phyloP scores from a whole-genome alignment of 2,113 vertebrate species.

The Gnathonemus echidnorhynchus region DNA sequence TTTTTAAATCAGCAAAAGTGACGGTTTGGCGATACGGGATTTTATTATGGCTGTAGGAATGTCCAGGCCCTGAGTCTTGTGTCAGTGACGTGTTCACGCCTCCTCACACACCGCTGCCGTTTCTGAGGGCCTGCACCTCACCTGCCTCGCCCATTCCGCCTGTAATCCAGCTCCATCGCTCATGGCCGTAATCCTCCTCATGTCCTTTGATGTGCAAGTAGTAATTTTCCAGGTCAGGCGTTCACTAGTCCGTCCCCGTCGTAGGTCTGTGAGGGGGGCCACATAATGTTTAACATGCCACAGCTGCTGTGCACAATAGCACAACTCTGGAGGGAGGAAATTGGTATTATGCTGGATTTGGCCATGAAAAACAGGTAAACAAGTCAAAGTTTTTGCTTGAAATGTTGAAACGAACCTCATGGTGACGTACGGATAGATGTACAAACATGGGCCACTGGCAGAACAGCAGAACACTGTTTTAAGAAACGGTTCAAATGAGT shows the following conservation, averaged over 20 bases:
- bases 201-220: not conserved
- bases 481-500: not conserved
- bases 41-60: not conserved
- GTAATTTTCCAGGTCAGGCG: not conserved
- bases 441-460: not conserved
- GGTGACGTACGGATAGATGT: not conserved
- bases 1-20: not conserved
- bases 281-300: not conserved
- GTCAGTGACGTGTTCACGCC: not conserved
- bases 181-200: not conserved
- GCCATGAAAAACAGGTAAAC: not conserved
- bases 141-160: not conserved
- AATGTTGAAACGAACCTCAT: not conserved
- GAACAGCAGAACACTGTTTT: not conserved
- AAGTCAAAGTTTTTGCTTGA: not conserved
- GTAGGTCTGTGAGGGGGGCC: not conserved
- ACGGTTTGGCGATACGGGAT: not conserved
- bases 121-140: not conserved
- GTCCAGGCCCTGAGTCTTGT: not conserved
- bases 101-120: not conserved
- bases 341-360: not conserved
- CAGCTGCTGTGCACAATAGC: not conserved
- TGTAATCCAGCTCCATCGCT: not conserved
- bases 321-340: not conserved
- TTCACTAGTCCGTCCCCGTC: not conserved